Conservation (phyloP, 2,888 invertebrate species). For the Drosophila sordidula region DNA sequence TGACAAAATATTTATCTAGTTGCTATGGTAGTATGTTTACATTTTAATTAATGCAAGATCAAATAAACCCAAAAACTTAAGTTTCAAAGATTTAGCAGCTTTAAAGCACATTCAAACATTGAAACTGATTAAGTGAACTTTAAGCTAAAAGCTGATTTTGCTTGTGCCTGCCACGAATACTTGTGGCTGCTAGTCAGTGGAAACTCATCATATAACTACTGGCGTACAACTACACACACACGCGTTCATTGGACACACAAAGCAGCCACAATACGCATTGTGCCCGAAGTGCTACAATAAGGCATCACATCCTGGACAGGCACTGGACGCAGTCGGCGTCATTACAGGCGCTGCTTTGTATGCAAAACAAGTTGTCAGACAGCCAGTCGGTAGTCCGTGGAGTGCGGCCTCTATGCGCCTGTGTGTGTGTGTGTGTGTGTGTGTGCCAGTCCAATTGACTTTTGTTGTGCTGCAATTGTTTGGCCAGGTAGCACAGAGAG, state of each 20-base stretch:
- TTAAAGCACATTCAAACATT: slow-evolving; percentile 1
- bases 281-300: slow-evolving; percentile 58
- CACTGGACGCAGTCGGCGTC: slow-evolving; percentile 41
- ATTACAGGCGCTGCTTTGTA: slow-evolving; percentile 65
- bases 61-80: not conserved
- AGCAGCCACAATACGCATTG: slow-evolving; percentile 36
- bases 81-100: not conserved
- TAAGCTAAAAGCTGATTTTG: slow-evolving; percentile 2
- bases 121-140: not conserved
- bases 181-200: slow-evolving; percentile 15
- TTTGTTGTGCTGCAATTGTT: slow-evolving; percentile 63
- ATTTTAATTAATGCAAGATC: slow-evolving; percentile 2
- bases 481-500: slow-evolving; percentile 45
- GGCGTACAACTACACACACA: slow-evolving; percentile 1
- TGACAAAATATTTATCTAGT: slow-evolving; percentile 8
- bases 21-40: not conserved
- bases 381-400: slow-evolving; percentile 24
- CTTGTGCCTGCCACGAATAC: slow-evolving; percentile 15
- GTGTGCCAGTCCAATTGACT: slow-evolving; percentile 65
- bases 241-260: slow-evolving; percentile 11
- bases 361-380: slow-evolving; percentile 67
- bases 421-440: slow-evolving; percentile 19
- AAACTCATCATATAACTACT: slow-evolving; percentile 12
- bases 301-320: slow-evolving; percentile 58
- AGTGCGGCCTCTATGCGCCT: no score